Evolutionary conservation across 2,888 invertebrate genomes (phyloP).

Genomic region (Catocala sponsa): DNA sequence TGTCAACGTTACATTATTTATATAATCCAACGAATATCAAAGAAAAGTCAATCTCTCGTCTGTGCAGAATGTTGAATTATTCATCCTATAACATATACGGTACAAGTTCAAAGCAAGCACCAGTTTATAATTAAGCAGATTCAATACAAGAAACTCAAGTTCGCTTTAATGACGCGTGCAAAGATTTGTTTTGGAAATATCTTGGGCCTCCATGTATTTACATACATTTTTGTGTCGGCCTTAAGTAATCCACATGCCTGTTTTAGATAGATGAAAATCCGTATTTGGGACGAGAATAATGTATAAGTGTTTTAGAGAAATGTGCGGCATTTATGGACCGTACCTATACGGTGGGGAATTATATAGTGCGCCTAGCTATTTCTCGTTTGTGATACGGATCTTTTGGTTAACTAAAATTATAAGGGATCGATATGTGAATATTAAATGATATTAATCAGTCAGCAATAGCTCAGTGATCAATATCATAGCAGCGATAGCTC

Average conservation of each 20-base stretch:
- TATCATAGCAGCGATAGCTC: too few species aligned
- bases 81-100: conserved; percentile 13
- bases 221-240: conserved; percentile 37
- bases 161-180: conserved; percentile 25
- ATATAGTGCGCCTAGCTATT: conserved; percentile 28
- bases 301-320: conserved; percentile 43
- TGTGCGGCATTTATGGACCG: conserved; percentile 36
- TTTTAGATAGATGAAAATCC: conserved; percentile 42
- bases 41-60: conserved; percentile 5
- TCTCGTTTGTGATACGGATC: conserved; percentile 18
- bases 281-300: conserved; percentile 40
- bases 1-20: too few species aligned
- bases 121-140: conserved; percentile 32
- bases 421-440: too few species aligned
- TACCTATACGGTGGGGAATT: conserved; percentile 30
- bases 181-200: conserved; percentile 38
- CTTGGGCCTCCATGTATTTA: conserved; percentile 35
- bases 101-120: conserved; percentile 3
- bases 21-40: not conserved
- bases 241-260: conserved; percentile 25
- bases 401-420: too few species aligned
- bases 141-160: conserved; percentile 18
- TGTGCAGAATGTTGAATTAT: conserved; percentile 12
- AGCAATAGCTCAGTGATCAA: too few species aligned
- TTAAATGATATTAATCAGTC: too few species aligned